Percentiles rank a stretch among this genome's conserved stretches.
Conservation (phyloP, 2,888 invertebrate species). For the Ophion ellenae region DNA sequence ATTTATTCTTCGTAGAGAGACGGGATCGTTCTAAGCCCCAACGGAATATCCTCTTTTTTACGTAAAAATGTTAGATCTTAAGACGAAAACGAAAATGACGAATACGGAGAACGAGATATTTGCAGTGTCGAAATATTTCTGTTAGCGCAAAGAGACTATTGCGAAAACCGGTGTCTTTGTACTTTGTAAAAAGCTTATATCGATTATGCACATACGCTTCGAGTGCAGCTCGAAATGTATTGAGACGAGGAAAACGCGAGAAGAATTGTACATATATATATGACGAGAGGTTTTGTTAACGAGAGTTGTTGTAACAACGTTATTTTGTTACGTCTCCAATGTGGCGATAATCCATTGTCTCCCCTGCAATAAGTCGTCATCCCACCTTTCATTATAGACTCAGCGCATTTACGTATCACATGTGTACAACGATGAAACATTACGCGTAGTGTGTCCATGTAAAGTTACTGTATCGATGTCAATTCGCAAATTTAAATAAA, state of each 20-base stretch:
- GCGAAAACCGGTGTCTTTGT: conserved; percentile 23
- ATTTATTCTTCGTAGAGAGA: conserved; percentile 58
- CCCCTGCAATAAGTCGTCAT: background rate
- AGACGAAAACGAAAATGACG: background rate
- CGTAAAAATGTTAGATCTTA: conserved; percentile 38
- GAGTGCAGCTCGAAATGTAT: conserved; percentile 20
- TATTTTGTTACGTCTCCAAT: conserved; percentile 37
- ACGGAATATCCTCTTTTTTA: conserved; percentile 52
- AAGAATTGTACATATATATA: conserved; percentile 55
- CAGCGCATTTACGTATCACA: conserved; percentile 59
- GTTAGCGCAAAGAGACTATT: conserved; percentile 16
- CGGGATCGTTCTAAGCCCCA: conserved; percentile 42
- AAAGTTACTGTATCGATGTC: conserved; percentile 73
- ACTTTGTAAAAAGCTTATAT: conserved; percentile 51
- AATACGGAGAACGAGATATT: background rate
- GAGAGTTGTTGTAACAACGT: conserved; percentile 49
- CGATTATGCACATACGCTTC: background rate
- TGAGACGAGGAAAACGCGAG: background rate
- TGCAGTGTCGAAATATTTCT: conserved; percentile 2
- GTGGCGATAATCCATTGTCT: conserved; percentile 17
- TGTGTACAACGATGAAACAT: conserved; percentile 51
- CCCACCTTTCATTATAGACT: conserved; percentile 16
- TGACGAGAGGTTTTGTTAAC: conserved; percentile 47
- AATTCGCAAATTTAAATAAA: conserved; percentile 74
- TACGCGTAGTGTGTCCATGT: conserved; percentile 71